Conservation (phyloP, 2,888 invertebrate species). For the Spodoptera picta region DNA sequence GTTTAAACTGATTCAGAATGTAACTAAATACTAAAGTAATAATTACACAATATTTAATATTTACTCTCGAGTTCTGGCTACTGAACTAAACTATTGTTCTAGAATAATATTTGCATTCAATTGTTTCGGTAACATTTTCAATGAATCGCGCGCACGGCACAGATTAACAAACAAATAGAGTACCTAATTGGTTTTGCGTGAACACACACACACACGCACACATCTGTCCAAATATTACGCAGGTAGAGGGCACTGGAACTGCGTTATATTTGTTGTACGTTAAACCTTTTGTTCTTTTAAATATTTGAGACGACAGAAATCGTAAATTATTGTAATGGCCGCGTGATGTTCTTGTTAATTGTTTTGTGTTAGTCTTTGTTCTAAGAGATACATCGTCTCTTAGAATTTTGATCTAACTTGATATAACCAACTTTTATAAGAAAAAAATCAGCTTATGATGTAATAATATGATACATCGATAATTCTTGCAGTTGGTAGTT, state of each 20-base stretch:
- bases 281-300: neutral
- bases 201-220: neutral
- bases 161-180: constrained; percentile 29
- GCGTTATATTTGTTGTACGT: neutral
- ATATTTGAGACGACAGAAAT: neutral
- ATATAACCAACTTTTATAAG: too few relatives aligned
- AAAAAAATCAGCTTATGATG: too few relatives aligned
- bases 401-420: neutral
- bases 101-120: constrained; percentile 36
- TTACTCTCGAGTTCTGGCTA: constrained; percentile 30
- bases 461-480: too few relatives aligned
- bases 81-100: constrained; percentile 14
- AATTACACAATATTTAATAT: constrained; percentile 26
- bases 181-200: neutral
- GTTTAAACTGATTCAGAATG: neutral
- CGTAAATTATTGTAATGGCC: neutral
- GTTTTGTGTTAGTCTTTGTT: neutral
- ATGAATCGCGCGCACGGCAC: constrained; percentile 19
- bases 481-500: too few relatives aligned
- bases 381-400: neutral
- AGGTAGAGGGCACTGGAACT: neutral
- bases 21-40: constrained; percentile 14
- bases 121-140: constrained; percentile 33
- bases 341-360: neutral
- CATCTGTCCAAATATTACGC: constrained; percentile 1